These are phyloP conservation scores for Crypturellus undulatus DNA, from an alignment of 2,113 vertebrate species.

Conservation along the genomic window DNA sequence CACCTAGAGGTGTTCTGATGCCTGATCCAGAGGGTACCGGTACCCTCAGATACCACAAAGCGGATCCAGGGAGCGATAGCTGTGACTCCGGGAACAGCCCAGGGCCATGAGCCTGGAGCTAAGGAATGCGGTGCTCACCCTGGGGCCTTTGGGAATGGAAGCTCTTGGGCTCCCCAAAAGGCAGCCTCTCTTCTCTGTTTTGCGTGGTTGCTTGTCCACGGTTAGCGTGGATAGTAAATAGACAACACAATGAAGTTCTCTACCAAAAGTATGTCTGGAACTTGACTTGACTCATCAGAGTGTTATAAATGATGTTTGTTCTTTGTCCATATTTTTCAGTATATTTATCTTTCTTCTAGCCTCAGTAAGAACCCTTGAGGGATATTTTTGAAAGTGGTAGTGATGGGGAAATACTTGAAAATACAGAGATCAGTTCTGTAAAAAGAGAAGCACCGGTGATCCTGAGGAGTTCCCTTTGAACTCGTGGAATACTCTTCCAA, in stretches of 20 bases:
- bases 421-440: not conserved
- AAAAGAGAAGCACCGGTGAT: not conserved
- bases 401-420: not conserved
- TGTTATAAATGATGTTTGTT: not conserved
- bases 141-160: not conserved
- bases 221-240: not conserved
- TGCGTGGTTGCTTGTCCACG: not conserved
- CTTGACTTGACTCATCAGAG: not conserved
- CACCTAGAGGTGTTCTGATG: not conserved
- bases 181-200: not conserved
- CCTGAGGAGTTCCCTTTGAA: not conserved
- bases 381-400: not conserved
- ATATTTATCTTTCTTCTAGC: slow-evolving; percentile 12
- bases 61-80: not conserved
- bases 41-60: no score
- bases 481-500: not conserved
- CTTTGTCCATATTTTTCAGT: not conserved
- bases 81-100: not conserved
- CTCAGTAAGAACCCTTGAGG: not conserved
- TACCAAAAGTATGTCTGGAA: not conserved
- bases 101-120: not conserved
- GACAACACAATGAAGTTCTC: not conserved
- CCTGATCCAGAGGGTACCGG: no score
- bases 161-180: not conserved
- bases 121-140: not conserved